Evolutionary conservation across 2,888 invertebrate species (phyloP).

Genomic region (Acholoe squamosa): DNA sequence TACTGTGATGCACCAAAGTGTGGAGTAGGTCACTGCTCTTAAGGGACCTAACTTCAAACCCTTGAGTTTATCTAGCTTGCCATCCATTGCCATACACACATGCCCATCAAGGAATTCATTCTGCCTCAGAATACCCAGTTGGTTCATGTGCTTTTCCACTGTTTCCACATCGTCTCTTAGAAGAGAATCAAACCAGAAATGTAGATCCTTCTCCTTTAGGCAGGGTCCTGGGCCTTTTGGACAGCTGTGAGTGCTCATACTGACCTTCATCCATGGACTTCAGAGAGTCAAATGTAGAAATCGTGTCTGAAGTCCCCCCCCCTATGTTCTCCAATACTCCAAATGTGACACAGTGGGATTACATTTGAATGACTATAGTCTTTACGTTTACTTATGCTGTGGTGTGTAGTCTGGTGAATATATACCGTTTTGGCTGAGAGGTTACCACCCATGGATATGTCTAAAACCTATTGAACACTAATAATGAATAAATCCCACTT

Average conservation of each 20-base stretch:
- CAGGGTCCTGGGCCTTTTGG: neutral
- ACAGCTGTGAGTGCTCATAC: neutral
- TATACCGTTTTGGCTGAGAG: no score
- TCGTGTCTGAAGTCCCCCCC: no score
- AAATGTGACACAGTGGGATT: no score
- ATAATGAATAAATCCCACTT: no score
- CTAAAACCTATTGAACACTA: no score
- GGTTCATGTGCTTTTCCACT: neutral
- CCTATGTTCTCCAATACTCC: no score
- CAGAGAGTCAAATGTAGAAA: no score
- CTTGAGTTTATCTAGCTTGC: neutral
- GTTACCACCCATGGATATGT: no score
- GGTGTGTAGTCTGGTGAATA: no score
- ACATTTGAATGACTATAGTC: no score
- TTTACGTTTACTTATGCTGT: no score
- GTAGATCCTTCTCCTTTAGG: neutral
- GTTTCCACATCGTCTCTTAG: neutral
- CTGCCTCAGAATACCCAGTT: neutral
- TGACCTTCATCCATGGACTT: neutral
- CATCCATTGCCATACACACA: neutral
- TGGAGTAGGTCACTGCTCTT: neutral
- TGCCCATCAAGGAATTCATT: neutral
- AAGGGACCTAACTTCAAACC: neutral
- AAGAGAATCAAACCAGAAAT: neutral
- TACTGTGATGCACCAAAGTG: neutral